Evolutionary conservation across 2,797 vertebrate genomes (phyloP).

Genomic region (Lacerta viridis): DNA sequence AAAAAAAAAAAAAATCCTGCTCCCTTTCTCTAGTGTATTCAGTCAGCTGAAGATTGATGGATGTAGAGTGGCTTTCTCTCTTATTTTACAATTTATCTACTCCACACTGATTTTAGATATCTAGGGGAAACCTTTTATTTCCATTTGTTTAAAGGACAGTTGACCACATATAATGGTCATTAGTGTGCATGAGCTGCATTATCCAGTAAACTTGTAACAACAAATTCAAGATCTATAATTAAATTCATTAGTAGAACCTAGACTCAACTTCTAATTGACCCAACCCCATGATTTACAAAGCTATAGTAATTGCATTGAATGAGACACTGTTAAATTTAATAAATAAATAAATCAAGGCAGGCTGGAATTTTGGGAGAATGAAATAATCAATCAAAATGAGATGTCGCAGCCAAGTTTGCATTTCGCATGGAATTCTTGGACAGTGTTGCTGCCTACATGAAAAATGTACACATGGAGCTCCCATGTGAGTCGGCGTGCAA

Average conservation of each 20-base stretch:
- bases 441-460: background rate
- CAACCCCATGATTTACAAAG: constrained; percentile 41
- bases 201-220: constrained; percentile 28
- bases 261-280: constrained; percentile 21
- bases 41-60: background rate
- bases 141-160: constrained; percentile 8
- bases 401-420: background rate
- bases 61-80: background rate
- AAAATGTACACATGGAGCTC: background rate
- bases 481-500: background rate
- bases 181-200: background rate
- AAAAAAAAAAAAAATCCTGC: background rate
- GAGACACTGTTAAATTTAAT: background rate
- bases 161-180: constrained; percentile 29
- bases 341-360: background rate
- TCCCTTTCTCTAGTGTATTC: constrained; percentile 1
- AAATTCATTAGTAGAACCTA: constrained; percentile 32
- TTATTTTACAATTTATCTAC: constrained; percentile 33
- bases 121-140: constrained; percentile 34
- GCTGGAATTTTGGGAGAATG: background rate
- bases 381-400: constrained; percentile 15
- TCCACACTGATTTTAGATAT: constrained; percentile 34
- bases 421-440: background rate
- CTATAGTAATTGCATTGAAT: constrained; percentile 22
- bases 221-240: background rate